Conservation (phyloP, 2,888 invertebrate species). For the Itoplectis maculator region DNA sequence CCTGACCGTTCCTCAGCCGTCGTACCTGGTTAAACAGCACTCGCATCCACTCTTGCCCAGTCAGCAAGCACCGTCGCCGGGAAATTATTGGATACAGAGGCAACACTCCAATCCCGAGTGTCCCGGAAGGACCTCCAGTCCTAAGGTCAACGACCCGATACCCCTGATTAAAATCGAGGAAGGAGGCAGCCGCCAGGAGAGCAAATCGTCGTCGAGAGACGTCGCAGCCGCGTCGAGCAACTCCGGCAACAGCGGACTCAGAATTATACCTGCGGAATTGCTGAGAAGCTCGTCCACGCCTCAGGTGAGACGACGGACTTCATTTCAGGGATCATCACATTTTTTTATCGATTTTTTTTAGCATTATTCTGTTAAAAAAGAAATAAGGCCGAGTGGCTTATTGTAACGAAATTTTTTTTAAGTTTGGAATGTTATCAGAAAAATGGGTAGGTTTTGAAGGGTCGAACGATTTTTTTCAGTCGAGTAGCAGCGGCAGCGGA, state of each 20-base stretch:
- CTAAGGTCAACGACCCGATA: slow-evolving; percentile 77
- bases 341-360: neutral
- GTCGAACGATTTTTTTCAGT: slow-evolving; percentile 33
- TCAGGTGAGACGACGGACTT: slow-evolving; percentile 85
- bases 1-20: slow-evolving; percentile 86
- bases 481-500: slow-evolving; percentile 49
- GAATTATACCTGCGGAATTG: slow-evolving; percentile 87
- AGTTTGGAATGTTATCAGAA: neutral
- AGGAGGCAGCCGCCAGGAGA: slow-evolving; percentile 57
- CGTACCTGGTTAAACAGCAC: slow-evolving; percentile 88
- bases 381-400: too few species aligned
- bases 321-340: neutral
- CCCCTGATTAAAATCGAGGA: slow-evolving; percentile 80
- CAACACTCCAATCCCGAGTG: slow-evolving; percentile 86
- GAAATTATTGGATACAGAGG: slow-evolving; percentile 84
- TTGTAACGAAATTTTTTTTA: too few species aligned
- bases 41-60: slow-evolving; percentile 88
- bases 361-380: too few species aligned
- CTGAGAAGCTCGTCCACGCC: slow-evolving; percentile 88
- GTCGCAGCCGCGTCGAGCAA: slow-evolving; percentile 72
- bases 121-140: slow-evolving; percentile 78
- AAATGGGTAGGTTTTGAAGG: neutral
- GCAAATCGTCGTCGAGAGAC: slow-evolving; percentile 62
- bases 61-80: slow-evolving; percentile 84
- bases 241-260: slow-evolving; percentile 75